Percentiles rank a stretch among this genome's conserved stretches.
phyloP scores from a whole-genome alignment of 1,140 invertebrate genomes.

The Agrypnia vestita region DNA sequence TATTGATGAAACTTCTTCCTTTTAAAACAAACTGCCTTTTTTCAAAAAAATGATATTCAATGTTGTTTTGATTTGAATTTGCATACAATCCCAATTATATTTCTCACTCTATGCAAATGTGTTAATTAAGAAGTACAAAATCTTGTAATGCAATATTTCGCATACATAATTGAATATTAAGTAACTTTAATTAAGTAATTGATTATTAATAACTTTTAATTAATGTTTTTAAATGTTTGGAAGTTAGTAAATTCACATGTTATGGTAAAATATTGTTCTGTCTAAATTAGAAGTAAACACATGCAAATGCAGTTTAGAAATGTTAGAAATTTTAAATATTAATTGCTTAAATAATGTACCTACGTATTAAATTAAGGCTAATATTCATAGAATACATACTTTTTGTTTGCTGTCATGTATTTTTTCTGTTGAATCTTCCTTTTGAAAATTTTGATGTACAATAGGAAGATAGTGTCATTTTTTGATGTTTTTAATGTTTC shows the following conservation, averaged over 20 bases:
- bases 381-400: too few relatives aligned
- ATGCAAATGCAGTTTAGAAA: too few relatives aligned
- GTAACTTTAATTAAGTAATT: constrained; percentile 1
- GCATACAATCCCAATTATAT: neutral
- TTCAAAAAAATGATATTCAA: neutral
- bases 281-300: neutral
- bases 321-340: too few relatives aligned
- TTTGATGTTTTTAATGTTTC: too few relatives aligned
- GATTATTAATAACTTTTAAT: constrained; percentile 10
- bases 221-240: constrained; percentile 2
- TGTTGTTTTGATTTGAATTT: constrained; percentile 10
- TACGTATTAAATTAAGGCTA: too few relatives aligned
- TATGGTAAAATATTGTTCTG: neutral
- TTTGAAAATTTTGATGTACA: too few relatives aligned
- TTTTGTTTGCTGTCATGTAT: too few relatives aligned
- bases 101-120: neutral
- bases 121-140: constrained; percentile 30
- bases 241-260: constrained; percentile 6
- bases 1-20: too few relatives aligned
- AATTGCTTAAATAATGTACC: too few relatives aligned
- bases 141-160: constrained; percentile 29
- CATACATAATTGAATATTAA: constrained; percentile 22
- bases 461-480: too few relatives aligned
- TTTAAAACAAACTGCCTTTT: too few relatives aligned
- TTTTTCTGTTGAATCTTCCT: too few relatives aligned